Base-by-base conservation (phyloP, 2,888 invertebrate species). In the Nemapogon koenigi region DNA sequence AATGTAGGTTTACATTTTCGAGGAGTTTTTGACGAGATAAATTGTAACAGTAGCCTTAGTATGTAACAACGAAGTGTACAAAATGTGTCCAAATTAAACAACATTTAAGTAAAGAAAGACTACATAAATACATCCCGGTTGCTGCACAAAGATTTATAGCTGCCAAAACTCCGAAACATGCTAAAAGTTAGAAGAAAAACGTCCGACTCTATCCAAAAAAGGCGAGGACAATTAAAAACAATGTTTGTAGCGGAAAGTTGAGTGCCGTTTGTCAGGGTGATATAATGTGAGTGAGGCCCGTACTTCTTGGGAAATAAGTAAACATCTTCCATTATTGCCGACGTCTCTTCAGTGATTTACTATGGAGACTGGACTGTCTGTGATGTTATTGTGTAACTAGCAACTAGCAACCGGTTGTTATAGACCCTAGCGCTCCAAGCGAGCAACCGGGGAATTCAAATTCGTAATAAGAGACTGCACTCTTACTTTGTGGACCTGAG, bases 281-380 rank as follows among this genome's bases (percentile, higher is more conserved):
- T 33, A 19, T 33, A 33, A 33, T 16, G 19, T 18, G 33, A 33
- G 16, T n/a, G 19, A 17, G 33, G 14, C 33, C 33, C 11, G 18
- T 18, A 19, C 33, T 16, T 18, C 26, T 18, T 16, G 16, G 13
- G 37, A 28, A 37, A 37, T 37, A 37, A 19, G 38, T 31, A 38
- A 38, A 38, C 38, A 38, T 30, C 38, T 30, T 38, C 38, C 38
- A 38, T 38, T 38, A 38, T 38, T 29, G 38, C 38, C n/a, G 25
- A 33, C 19, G 33, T 33, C 33, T 18, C 11, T 13, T 33, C 31
- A 19, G 33, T 33, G 33, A 33, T 33, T 33, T 33, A 33, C 14
- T 16, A 17, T 16, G 31, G 16, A 17, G 17, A 31, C 16, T 31
- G 31, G 8, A 11, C 16, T n/a, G 16, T 16, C 31, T 31, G n/a